Evolutionary conservation across 2,113 vertebrate species (phyloP), one percentile per base, ranked within the genome.

Genomic region (Etia nguti): DNA sequence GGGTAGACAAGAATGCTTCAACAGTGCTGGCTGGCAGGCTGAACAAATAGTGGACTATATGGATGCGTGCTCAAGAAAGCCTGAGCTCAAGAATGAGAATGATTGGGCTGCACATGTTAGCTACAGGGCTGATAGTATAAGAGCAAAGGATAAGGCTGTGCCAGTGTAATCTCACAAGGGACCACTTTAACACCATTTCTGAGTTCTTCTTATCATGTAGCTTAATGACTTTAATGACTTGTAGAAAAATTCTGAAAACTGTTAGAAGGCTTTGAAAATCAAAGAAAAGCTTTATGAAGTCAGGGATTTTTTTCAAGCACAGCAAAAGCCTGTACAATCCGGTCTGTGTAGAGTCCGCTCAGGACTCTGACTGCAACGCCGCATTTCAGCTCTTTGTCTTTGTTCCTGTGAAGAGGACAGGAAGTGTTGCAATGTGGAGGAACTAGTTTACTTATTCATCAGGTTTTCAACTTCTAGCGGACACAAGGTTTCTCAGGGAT

Each of bases 381-480:
- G 18, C 77, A 68, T 79, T 60, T 55, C 65, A 38, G 31, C 82
- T 83, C 81, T 91, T 89, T 90, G 86, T 88, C 86, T 92, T 91
- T 92, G 83, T 90, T 92, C 84, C 79, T 52, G 84, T 81, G 81
- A 89, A 90, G 86, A 87, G 87, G 82, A 94, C 93, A 93, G 93
- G 92, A 94, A 93, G 93, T 90, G 82, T 65, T 85, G 88, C 89
- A 90, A 73, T 89, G 84, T 86, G 85, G 85, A 89, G 90, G 92
- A 95, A 94, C 84, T 89, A 65, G 70, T 94, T 95, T 94, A 95
- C 92, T 96, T 94, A 95, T 95, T 95, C 92, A 95, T 95, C 94
- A 89, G 91, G 87, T 93, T 93, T 93, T 90, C 91, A 91, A 90
- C 90, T 94, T 93, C 56, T 80, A 36, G 85, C 77, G 73, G 91